Percentiles rank a stretch among this genome's conserved stretches.
These are phyloP conservation scores for Chelonus formosanus DNA, from an alignment of 2,888 invertebrate genomes.

Conservation along the genomic window DNA sequence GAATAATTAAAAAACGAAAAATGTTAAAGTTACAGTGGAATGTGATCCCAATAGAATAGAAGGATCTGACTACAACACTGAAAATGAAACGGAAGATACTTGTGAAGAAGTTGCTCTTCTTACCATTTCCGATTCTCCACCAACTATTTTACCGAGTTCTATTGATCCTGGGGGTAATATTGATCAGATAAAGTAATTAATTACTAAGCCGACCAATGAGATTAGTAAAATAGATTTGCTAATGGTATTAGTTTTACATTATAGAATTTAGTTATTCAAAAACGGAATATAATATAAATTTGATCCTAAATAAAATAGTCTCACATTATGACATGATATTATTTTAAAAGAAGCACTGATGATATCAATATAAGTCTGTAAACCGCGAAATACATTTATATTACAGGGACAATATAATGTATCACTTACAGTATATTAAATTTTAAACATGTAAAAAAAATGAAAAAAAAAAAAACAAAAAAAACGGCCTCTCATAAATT, in stretches of 20 bases:
- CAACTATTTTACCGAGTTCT: constrained; percentile 50
- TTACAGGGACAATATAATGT: neutral
- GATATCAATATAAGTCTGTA: neutral
- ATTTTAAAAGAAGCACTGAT: too few relatives aligned
- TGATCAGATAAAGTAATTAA: constrained; percentile 28
- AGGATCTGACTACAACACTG: constrained; percentile 55
- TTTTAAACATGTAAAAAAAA: constrained; percentile 6
- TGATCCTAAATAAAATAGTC: too few relatives aligned
- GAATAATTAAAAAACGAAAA: too few relatives aligned
- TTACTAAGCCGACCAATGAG: constrained; percentile 11
- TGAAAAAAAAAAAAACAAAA: constrained; percentile 16
- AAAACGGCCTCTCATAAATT: constrained; percentile 24
- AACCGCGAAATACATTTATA: neutral
- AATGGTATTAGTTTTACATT: constrained; percentile 6
- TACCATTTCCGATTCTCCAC: constrained; percentile 62
- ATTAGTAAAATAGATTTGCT: constrained; percentile 10
- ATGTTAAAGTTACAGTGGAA: constrained; percentile 46
- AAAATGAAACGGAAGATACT: constrained; percentile 62
- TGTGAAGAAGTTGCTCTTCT: constrained; percentile 69
- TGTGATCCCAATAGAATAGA: constrained; percentile 46
- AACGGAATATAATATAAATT: neutral
- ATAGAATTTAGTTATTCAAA: neutral
- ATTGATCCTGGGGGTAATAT: constrained; percentile 31
- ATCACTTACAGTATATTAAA: too few relatives aligned
- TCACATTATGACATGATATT: too few relatives aligned